Base-by-base conservation (phyloP, 1,140 invertebrate species). In the Cyclargus thomasi region DNA sequence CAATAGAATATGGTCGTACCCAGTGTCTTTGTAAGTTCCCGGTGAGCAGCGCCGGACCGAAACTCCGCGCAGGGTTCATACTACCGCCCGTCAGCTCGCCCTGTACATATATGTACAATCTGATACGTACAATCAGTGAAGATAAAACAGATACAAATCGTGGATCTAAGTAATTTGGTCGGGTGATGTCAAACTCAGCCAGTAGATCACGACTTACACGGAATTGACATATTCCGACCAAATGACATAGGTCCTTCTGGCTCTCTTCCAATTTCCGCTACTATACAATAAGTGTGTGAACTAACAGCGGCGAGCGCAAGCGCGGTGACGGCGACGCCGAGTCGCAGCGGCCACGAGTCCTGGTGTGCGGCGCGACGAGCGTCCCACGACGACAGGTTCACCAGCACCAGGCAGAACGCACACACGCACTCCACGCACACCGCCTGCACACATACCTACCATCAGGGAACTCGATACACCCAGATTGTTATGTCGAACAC, bases 21-120 rank as follows among this genome's bases (percentile, higher is more conserved):
- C 81, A 82, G 53, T 96, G 95, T 79, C 94, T 35, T 47, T 35
- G 68, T 93, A 95, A 97, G 68, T 92, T 83, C 3, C 91, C 80
- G 10, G 87, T 80, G 1, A 98, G 92, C 0, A 96, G 93, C 14
- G 96, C 96, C 0, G 97, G 97, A 0, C 96, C 97, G 64, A 97
- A 93, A 62, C 94, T 94, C 71, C 96, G 92, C 0, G 96, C 97
- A 0, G 97, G 97, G 86, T 98, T 98, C 92, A 97, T 93, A 75
- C 95, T 95, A 68, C 94, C 94, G 1, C 95, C 95, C 1, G 95
- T 96, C 68, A 95, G 68, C 35, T 75, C 70, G 14, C 81, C 80
- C 84, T 83, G 79, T 53, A 62, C 20, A 36, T n/a, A n/a, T n/a
- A 7, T 1, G 65, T 35, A n/a, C 63, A 1, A 6, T 11, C n/a